Conservation (phyloP, 2,113 vertebrate genomes). For the Tachuris rubrigastra region DNA sequence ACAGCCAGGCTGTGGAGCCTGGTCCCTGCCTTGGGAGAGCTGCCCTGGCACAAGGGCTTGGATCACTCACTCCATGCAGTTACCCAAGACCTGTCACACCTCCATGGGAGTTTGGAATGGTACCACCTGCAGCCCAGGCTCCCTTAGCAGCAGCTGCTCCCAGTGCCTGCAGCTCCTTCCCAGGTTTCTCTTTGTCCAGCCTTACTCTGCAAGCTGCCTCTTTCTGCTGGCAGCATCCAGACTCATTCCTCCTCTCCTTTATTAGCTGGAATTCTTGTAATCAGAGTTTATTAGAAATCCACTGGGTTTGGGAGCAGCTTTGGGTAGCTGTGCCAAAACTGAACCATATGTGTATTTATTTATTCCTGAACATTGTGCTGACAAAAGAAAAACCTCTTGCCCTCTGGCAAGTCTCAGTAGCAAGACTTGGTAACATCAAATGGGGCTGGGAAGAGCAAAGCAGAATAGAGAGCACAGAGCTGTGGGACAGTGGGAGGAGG, state of each 20-base stretch:
- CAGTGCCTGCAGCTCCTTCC: background rate
- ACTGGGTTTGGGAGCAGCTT: conserved; percentile 14
- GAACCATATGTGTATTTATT: background rate
- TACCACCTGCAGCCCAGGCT: background rate
- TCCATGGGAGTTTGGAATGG: background rate
- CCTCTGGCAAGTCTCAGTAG: conserved; percentile 1
- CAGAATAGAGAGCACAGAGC: background rate
- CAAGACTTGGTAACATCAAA: background rate
- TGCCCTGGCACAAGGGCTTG: background rate
- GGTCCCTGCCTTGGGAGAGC: background rate
- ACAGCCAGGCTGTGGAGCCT: background rate
- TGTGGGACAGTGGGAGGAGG: background rate
- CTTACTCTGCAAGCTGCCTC: background rate
- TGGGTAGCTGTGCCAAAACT: background rate
- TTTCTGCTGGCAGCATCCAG: background rate
- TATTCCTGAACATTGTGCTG: background rate
- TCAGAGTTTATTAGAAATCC: conserved; percentile 12
- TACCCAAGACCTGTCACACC: background rate
- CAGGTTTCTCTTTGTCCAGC: background rate
- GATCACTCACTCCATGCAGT: fast-evolving
- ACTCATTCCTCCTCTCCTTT: background rate
- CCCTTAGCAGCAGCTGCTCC: background rate
- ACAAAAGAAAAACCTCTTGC: background rate
- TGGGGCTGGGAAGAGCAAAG: background rate
- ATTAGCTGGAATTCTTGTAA: conserved; percentile 1